Base-by-base conservation (phyloP, 2,888 invertebrate species). In the Nemurella pictetii region DNA sequence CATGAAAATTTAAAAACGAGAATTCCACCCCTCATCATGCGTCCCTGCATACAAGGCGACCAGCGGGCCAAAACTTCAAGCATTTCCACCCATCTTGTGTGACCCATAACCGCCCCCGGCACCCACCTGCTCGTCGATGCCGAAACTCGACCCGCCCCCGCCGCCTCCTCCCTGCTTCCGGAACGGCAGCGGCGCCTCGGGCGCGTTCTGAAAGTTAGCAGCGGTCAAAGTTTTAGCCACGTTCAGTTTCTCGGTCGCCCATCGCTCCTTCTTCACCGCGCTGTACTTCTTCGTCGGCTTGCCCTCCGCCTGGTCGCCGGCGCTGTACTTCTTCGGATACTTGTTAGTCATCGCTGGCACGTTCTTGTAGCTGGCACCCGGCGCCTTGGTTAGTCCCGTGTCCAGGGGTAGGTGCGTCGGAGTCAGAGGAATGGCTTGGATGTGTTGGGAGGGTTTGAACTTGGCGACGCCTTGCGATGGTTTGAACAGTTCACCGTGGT, bases 311-410 rank as follows among this genome's bases (percentile, higher is more conserved):
- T 90, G 89, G n/a, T n/a, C n/a, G n/a, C n/a, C n/a, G n/a, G n/a
- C n/a, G n/a, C 55, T 12, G 88, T 91, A 93, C 88, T 94, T 94
- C 88, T 94, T 94, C 0, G 94, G 94, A 87, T 92, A 93, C 29
- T 91, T 87, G 85, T 91, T 91, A 27, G 93, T 93, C 0, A 93
- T 75, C 0, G 85, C 73, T 2, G 20, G 55, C 29, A 27, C 32
- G 32, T 77, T 29, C 55, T 84, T 84, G 80, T 26, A 55, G 36
- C 72, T 29, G 25, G 26, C 77, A 0, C 36, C 36, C 7, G 80
- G 55, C 9, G 32, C 27, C 30, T 29, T 36, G 1, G 80, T 78
- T 78, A 80, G 36, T 28, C 0, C 20, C 26, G 35, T 25, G 7
- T 20, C 30, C 35, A 25, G 9, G 25, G 77, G 73, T 0, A 25